Conservation (phyloP, 2,113 vertebrate species). For the Chrysemys picta region DNA sequence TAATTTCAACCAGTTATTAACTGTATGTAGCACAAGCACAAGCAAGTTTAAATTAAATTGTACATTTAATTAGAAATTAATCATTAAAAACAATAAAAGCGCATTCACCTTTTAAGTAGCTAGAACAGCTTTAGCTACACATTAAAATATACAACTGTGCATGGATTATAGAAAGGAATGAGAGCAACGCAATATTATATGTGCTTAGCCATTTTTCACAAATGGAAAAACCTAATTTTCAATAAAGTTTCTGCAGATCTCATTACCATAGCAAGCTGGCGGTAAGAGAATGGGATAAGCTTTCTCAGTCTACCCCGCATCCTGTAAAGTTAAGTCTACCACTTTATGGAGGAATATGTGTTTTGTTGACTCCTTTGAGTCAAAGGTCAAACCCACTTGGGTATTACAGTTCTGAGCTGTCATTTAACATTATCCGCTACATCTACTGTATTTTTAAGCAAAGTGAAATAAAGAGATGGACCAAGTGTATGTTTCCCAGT, state of each 20-base stretch:
- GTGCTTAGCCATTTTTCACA: background rate
- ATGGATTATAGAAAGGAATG: background rate
- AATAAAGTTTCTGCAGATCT: constrained; percentile 27
- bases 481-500: background rate
- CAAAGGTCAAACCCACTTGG: constrained; percentile 32
- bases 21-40: accelerated
- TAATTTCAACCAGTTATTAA: accelerated
- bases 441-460: constrained; percentile 62
- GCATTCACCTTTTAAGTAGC: accelerated
- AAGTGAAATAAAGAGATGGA: background rate
- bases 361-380: background rate
- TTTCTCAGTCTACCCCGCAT: background rate
- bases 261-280: background rate
- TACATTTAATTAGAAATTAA: no score
- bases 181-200: background rate
- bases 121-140: accelerated
- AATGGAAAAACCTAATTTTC: background rate
- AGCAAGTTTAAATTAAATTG: background rate
- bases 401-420: constrained; percentile 65
- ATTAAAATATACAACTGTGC: background rate
- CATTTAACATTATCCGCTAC: constrained; percentile 72
- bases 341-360: background rate
- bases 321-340: background rate
- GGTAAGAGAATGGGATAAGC: background rate
- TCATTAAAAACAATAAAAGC: accelerated